Base-by-base conservation (phyloP, 2,888 invertebrate species). In the Rhynchonema sp. region DNA sequence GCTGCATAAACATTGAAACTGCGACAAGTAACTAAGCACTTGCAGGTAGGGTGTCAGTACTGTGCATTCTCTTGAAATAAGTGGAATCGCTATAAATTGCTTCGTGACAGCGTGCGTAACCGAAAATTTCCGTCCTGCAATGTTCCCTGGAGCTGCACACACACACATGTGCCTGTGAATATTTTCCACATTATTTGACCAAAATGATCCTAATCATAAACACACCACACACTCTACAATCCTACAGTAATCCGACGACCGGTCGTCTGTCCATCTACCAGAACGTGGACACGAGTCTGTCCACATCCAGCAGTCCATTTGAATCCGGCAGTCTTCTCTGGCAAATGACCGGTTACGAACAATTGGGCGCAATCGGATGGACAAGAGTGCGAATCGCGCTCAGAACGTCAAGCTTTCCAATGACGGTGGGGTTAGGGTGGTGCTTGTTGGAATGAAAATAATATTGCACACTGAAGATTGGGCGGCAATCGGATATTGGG, bases 261-360 rank as follows among this genome's bases (percentile, higher is more conserved):
- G 60, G 60, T n/a, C 60, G 58, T 25, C 53, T 60, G 27, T 30
- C 52, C 23, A 25, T 60, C 28, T 60, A 56, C 29, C 57, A 46
- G 27, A 55, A 49, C 23, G 58, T 58, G n/a, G 9, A 26, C 46
- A 22, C 9, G 25, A 20, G 38, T 2, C 6, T n/a, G 30, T 9
- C 17, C 28, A 1, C 13, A 1, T 1, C 1, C 17, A 3, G 27
- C 13, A 13, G 6, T 6, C 46, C 57, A 1, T 57, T 55, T 22
- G 9, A 6, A 1, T 28, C 2, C 13, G 13, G 22, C 26, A 55
- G 23, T 22, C 29, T 55, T 6, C 6, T 55, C n/a, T 55, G 55
- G 55, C 26, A 3, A 3, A 9, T 17, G 26, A 17, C 26, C 2
- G 55, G 55, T 2, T 17, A 55, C 55, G 2, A 20, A n/a, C 20